Percentiles rank a stretch among this genome's conserved stretches.
Evolutionary conservation across 2,797 vertebrate species (phyloP).

Genomic region (Enteromius mattozi): DNA sequence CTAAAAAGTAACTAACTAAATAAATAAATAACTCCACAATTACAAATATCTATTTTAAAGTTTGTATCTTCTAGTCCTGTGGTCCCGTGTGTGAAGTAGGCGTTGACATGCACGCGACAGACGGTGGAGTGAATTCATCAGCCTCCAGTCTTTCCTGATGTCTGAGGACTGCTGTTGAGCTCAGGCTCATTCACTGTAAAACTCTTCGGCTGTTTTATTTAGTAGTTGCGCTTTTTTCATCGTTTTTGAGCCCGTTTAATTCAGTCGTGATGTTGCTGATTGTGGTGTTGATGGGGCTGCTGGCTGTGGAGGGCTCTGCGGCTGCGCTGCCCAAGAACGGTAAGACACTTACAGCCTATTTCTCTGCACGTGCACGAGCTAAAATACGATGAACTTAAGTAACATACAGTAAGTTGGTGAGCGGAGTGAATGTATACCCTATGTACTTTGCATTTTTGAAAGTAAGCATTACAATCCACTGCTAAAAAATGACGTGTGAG

Average conservation of each 20-base stretch:
- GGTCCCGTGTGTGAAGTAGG: conserved; percentile 19
- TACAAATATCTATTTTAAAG: neutral
- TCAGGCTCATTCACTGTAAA: neutral
- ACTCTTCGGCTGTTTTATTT: neutral
- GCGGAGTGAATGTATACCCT: neutral
- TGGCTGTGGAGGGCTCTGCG: conserved; percentile 28
- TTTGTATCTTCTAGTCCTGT: neutral
- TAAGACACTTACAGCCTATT: conserved; percentile 16
- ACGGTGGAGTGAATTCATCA: neutral
- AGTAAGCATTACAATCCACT: neutral
- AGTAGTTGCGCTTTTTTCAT: neutral
- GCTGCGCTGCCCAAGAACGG: conserved; percentile 44
- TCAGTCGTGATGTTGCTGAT: conserved; percentile 27
- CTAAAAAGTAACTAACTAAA: neutral
- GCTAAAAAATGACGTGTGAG: neutral
- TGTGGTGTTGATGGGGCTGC: conserved; percentile 41
- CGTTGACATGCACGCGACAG: conserved; percentile 36
- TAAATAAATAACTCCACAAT: neutral
- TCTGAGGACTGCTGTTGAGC: neutral
- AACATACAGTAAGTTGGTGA: neutral
- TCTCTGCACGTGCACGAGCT: neutral
- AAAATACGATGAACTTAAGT: no score
- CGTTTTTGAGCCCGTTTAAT: neutral
- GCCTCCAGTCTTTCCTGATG: neutral
- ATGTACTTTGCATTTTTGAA: neutral